These are phyloP conservation scores for Ophion costatus DNA, from an alignment of 2,888 invertebrate genomes.

Conservation along the genomic window DNA sequence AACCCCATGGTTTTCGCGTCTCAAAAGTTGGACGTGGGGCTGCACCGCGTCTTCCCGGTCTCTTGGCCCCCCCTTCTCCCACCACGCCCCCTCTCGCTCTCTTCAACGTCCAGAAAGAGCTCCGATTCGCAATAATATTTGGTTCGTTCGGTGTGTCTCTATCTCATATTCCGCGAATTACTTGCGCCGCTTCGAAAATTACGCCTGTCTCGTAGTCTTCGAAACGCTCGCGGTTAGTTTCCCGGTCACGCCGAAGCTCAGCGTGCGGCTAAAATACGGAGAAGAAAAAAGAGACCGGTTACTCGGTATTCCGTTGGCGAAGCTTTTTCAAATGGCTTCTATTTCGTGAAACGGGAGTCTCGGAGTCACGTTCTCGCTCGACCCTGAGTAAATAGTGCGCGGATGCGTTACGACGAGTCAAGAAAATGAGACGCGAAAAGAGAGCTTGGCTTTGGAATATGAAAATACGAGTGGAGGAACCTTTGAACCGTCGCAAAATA, in stretches of 20 bases:
- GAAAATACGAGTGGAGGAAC: constrained; percentile 23
- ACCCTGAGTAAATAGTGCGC: constrained; percentile 40
- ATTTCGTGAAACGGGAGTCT: constrained; percentile 16
- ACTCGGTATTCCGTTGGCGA: background rate
- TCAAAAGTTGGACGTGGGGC: constrained; percentile 25
- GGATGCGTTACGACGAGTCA: background rate
- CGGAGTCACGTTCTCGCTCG: constrained; percentile 43
- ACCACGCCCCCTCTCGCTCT: no score
- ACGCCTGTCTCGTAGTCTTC: background rate
- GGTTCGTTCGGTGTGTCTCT: background rate
- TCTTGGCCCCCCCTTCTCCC: background rate
- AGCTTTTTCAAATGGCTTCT: constrained; percentile 4
- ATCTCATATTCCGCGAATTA: no score
- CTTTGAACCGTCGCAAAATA: constrained; percentile 53
- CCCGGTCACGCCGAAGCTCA: background rate
- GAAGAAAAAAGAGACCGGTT: background rate
- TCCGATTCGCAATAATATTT: background rate
- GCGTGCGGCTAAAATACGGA: background rate
- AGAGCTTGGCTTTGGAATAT: background rate
- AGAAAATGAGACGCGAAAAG: constrained; percentile 1
- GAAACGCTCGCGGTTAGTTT: background rate
- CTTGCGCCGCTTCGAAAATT: background rate
- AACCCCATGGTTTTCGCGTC: constrained; percentile 35
- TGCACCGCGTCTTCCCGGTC: background rate
- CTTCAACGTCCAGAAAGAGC: background rate